These are phyloP conservation scores for Chloroceryle inda DNA, from an alignment of 2,797 vertebrate genomes.

Conservation along the genomic window DNA sequence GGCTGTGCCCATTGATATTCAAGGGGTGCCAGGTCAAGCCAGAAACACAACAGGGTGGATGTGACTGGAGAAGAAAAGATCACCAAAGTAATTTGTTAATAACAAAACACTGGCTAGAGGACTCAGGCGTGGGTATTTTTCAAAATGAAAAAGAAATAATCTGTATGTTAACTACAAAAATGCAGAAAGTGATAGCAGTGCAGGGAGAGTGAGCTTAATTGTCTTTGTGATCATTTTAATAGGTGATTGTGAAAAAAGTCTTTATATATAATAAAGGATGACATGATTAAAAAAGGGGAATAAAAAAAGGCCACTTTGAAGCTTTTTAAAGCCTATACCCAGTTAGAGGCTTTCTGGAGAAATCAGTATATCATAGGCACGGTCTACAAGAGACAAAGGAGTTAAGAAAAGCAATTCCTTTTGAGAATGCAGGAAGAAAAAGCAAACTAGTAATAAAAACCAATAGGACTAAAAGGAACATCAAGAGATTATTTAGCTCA, in stretches of 20 bases:
- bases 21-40: slow-evolving; percentile 55
- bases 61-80: slow-evolving; percentile 45
- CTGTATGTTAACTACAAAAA: neutral
- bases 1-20: slow-evolving; percentile 66
- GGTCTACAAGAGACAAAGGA: neutral
- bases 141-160: neutral
- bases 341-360: neutral
- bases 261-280: neutral
- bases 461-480: neutral
- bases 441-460: neutral
- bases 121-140: neutral
- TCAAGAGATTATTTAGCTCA: neutral
- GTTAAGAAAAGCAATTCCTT: neutral
- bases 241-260: neutral
- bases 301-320: neutral
- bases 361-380: neutral
- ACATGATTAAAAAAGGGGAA: neutral
- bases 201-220: neutral
- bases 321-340: neutral
- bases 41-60: slow-evolving; percentile 28
- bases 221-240: neutral
- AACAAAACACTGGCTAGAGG: neutral
- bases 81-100: neutral
- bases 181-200: neutral
- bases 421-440: neutral